Evolutionary conservation across 2,888 invertebrate species (phyloP).

Genomic region (Malthinus seriepunctatus): DNA sequence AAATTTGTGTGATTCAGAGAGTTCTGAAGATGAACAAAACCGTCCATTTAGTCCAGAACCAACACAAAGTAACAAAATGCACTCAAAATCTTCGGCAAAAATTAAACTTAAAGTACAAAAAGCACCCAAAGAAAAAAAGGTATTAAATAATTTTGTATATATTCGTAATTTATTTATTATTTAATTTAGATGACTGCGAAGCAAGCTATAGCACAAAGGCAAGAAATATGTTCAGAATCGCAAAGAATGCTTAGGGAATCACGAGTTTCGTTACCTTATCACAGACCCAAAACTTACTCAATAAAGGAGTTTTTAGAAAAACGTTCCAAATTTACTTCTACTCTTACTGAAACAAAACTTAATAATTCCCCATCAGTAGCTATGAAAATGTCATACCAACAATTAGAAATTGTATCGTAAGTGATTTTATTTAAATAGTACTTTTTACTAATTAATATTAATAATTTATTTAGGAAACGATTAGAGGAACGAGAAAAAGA

Average conservation of each 20-base stretch:
- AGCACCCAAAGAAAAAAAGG: not conserved
- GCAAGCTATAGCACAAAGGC: slow-evolving; percentile 70
- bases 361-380: slow-evolving; percentile 52
- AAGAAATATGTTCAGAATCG: slow-evolving; percentile 80
- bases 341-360: slow-evolving; percentile 41
- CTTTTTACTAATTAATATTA: not conserved
- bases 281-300: slow-evolving; percentile 78
- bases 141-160: not conserved
- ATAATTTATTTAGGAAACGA: slow-evolving; percentile 59
- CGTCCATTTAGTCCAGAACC: not conserved
- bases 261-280: slow-evolving; percentile 79
- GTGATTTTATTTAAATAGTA: slow-evolving; percentile 38
- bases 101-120: not conserved
- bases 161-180: not conserved
- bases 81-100: not conserved
- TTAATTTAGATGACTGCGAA: slow-evolving; percentile 65
- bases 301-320: slow-evolving; percentile 77
- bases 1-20: slow-evolving; percentile 62
- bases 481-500: slow-evolving; percentile 75
- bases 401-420: slow-evolving; percentile 69
- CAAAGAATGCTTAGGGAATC: slow-evolving; percentile 80
- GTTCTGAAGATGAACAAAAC: slow-evolving; percentile 51
- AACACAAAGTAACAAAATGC: not conserved
- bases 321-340: slow-evolving; percentile 54
- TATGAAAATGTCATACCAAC: slow-evolving; percentile 70